These are phyloP conservation scores for Eupsittula cactorum DNA, from an alignment of 2,113 vertebrate genomes.

Conservation along the genomic window DNA sequence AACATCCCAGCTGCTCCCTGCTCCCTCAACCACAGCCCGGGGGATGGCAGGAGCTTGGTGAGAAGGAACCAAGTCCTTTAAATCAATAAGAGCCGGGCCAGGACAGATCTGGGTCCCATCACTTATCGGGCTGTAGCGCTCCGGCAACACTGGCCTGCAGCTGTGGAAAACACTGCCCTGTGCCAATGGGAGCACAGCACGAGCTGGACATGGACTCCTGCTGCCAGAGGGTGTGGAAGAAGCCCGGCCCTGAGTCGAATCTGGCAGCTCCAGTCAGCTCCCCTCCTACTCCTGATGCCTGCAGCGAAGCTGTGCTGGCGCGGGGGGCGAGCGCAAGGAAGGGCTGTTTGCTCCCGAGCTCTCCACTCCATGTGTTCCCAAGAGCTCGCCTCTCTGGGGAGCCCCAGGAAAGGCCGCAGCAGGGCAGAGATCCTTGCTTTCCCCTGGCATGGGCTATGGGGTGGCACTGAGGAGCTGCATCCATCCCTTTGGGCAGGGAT, in stretches of 20 bases:
- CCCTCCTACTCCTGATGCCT: neutral
- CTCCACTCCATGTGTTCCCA: neutral
- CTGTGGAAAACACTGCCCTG: neutral
- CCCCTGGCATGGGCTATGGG: neutral
- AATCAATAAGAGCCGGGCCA: neutral
- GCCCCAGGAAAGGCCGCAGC: neutral
- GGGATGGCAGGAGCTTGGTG: neutral
- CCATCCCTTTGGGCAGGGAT: neutral
- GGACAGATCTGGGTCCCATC: neutral
- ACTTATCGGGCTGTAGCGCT: fast-evolving
- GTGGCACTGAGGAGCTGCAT: neutral
- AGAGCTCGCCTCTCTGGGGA: neutral
- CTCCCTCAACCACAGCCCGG: neutral
- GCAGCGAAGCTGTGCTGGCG: neutral
- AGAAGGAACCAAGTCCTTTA: neutral
- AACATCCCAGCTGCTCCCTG: conserved; percentile 16
- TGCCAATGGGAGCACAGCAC: neutral
- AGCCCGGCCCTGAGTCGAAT: neutral
- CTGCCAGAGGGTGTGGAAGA: neutral
- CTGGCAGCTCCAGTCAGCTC: neutral
- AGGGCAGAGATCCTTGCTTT: neutral
- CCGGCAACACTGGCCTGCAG: neutral
- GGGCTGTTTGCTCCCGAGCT: neutral
- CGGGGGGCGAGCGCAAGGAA: fast-evolving
- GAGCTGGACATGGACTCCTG: neutral